Conservation (phyloP, 2,113 vertebrate species). For the Dendrocopos noguchii region DNA sequence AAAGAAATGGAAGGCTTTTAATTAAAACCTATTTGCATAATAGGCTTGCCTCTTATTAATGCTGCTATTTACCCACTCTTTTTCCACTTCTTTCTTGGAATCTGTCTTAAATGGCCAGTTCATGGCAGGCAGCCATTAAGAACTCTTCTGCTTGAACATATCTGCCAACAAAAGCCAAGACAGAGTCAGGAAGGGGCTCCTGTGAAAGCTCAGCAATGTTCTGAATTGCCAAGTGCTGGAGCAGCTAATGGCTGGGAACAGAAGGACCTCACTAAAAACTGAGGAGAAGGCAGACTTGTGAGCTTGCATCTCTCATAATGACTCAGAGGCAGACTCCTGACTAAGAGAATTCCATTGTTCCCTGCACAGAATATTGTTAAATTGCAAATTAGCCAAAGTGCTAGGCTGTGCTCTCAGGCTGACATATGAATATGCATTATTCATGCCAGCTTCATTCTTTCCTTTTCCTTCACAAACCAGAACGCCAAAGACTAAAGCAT, state of each 20-base stretch:
- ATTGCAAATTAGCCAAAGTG: conserved; percentile 30
- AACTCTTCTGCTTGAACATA: background rate
- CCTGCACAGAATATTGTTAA: conserved; percentile 26
- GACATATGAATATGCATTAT: conserved; percentile 14
- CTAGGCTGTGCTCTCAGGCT: background rate
- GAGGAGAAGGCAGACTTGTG: background rate
- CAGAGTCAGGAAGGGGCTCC: background rate
- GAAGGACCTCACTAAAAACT: background rate
- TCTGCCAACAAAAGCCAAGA: background rate
- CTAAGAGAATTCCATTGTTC: conserved; percentile 43
- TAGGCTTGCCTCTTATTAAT: background rate
- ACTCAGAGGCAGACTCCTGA: conserved; percentile 47
- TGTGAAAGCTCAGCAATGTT: background rate
- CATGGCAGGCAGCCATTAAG: background rate
- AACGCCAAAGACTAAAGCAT: conserved; percentile 43
- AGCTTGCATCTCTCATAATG: background rate
- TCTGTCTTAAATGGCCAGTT: background rate
- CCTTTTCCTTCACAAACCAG: background rate
- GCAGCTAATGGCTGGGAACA: background rate
- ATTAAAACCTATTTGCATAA: background rate
- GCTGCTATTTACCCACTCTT: background rate
- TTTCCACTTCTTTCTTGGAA: background rate
- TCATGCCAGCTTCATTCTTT: conserved; percentile 28
- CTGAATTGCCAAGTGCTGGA: background rate
- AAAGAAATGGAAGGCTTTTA: background rate